phyloP scores from a whole-genome alignment of 2,113 vertebrate genomes.

The Pelmatolapia mariae region DNA sequence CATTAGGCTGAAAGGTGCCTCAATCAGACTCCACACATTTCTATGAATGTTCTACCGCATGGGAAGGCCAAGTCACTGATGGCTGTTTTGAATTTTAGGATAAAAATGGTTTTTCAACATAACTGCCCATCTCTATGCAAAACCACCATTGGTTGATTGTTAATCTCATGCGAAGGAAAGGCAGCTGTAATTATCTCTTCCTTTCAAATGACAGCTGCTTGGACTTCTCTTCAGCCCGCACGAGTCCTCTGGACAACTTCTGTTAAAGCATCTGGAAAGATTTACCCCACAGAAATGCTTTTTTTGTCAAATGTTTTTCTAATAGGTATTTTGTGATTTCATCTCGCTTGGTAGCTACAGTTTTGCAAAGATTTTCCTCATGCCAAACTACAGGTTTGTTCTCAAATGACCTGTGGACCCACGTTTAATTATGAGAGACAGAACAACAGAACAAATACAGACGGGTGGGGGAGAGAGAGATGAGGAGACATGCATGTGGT shows the following conservation, averaged over 20 bases:
- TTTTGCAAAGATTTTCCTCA: background rate
- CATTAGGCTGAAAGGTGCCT: background rate
- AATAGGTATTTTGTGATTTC: conserved; percentile 4
- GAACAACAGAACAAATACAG: background rate
- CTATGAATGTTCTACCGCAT: background rate
- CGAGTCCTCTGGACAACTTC: background rate
- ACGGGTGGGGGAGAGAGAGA: background rate
- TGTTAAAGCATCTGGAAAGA: conserved; percentile 38
- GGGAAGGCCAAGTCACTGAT: background rate
- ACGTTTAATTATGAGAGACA: background rate
- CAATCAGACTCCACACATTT: background rate
- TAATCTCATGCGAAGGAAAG: conserved; percentile 3
- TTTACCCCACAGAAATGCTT: conserved; percentile 6
- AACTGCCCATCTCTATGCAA: background rate
- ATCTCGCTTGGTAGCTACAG: background rate
- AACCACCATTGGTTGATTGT: conserved; percentile 3
- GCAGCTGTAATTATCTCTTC: conserved; percentile 15
- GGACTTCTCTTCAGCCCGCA: background rate
- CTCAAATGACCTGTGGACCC: background rate
- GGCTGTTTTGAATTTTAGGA: conserved; percentile 2
- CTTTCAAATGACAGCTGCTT: conserved; percentile 20
- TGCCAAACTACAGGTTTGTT: background rate
- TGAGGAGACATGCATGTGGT: background rate
- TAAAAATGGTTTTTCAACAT: background rate
- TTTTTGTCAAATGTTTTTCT: background rate